A percentile compares a stretch with the other conserved stretches of the same genome.
These are phyloP conservation scores for Crepidodera aurea DNA, from an alignment of 2,888 invertebrate genomes.

Conservation along the genomic window DNA sequence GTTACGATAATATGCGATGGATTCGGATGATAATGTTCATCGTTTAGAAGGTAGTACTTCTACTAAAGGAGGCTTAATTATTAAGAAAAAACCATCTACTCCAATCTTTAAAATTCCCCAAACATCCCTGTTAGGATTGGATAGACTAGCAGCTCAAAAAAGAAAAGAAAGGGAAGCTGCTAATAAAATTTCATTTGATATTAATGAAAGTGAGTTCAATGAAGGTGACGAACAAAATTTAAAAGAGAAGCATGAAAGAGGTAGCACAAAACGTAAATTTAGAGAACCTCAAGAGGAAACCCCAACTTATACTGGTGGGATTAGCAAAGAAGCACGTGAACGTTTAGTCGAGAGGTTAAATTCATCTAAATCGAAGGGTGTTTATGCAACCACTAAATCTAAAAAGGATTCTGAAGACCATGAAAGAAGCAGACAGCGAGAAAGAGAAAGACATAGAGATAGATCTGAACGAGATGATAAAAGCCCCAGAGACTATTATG, in stretches of 20 bases:
- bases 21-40: conserved; percentile 68
- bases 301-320: conserved; percentile 93
- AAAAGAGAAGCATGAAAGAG: conserved; percentile 54
- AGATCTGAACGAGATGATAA: conserved; percentile 56
- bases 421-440: conserved; percentile 32
- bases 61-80: conserved; percentile 74
- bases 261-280: conserved; percentile 69
- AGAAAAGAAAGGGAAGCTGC: conserved; percentile 69
- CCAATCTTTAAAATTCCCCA: conserved; percentile 79
- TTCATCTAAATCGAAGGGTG: conserved; percentile 70
- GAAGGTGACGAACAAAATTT: conserved; percentile 59
- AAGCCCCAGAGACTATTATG: conserved; percentile 55
- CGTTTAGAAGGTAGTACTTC: conserved; percentile 74
- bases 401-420: conserved; percentile 7
- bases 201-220: conserved; percentile 64
- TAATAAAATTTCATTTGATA: conserved; percentile 70
- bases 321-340: conserved; percentile 79
- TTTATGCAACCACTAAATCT: conserved; percentile 74
- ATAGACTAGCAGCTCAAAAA: conserved; percentile 83
- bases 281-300: conserved; percentile 85
- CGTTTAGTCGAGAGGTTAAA: conserved; percentile 73
- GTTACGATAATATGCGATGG: conserved; percentile 14
- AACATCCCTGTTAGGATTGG: conserved; percentile 81
- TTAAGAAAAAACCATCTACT: conserved; percentile 69
- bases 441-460: conserved; percentile 42